Evolutionary conservation across 2,888 invertebrate species (phyloP), one percentile per base, ranked within the genome.

Genomic region (Pollenia amentaria): DNA sequence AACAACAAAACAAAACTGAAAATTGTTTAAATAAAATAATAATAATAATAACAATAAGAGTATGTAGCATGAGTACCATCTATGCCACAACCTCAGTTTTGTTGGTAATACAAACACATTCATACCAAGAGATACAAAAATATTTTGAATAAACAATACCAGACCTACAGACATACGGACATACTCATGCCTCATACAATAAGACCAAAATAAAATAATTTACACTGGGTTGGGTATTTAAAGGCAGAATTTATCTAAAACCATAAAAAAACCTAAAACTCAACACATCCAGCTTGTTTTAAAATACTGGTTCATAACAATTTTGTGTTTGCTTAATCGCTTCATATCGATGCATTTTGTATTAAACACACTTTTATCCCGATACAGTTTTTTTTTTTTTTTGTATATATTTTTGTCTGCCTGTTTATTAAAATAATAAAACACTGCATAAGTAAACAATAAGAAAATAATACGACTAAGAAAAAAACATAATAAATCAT

Each of bases 241-340:
- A 64, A 60, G 60, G n/a, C 44, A 85, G 53, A 86, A 64, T 70
- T 79, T 64, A 67, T 67, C 55, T 64, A 12, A 70, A 75, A 78
- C 42, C 38, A 18, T 38, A 51, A 53, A 55, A 11, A 73, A 67
- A 65, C 67, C 11, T 51, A 38, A 44, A 60, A 76, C 29, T 75
- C 40, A 78, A 64, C 44, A 84, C 16, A 57, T 57, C 53, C 65
- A 16, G 12, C 44, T 69, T 67, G 51, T 44, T 65, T 60, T 11
- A 72, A 73, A 67, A 82, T 44, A 64, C 64, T 75, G 69, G 38
- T 75, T 78, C 78, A 82, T 78, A 84, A 70, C 57, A 79, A 79
- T 83, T 80, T 87, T 48, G 60, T 48, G 60, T 77, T 57, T 75
- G 72, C 51, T 29, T 11, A 69, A 38, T 53, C 40, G 72, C 67